Evolutionary conservation across 2,797 vertebrate genomes (phyloP), one percentile per base, ranked within the genome.

Genomic region (Enteromius trimaculatus): DNA sequence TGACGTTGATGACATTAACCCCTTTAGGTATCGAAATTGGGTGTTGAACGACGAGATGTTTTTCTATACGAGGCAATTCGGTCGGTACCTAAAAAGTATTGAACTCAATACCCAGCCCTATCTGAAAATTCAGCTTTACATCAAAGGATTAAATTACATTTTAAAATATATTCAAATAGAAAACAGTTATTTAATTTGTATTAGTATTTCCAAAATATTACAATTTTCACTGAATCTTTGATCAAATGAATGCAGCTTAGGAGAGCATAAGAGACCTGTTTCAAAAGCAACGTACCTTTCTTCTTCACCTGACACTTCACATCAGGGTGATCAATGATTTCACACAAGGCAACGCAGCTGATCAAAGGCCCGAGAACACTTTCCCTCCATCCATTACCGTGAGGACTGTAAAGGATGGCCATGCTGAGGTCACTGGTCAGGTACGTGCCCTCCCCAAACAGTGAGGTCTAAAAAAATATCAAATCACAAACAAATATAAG

Each of bases 381-480:
- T 26, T 78, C 95, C 68, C 92, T 91, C 98, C 98, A 99, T 16
- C 96, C 95, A 0, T 94, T 96, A 81, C 97, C 93, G 0, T 99
- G 97, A 6, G 98, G 98, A 81, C 98, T 98, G 77, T 99, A 99
- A 37, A 99, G 96, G 29, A 99, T 94, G 65, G 98, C 98, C 94
- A 99, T 95, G 94, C 97, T 98, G 92, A 99, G 95, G 94, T 99
- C 98, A 88, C 98, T 99, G 89, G 97, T 99, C 86, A 99, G 96
- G 92, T 99, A 99, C 74, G 97, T 99, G 69, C 98, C 98, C 93
- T 99, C 98, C 62, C 98, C 98, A 87, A 98, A 99, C 90, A 99
- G 93, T 0, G 97, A 98, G 0, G 97, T 99, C 98, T 99, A 93
- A 39, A 77, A 71, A 42, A 42, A 42, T 31, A 83, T 71, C 26